Evolutionary conservation across 2,888 invertebrate genomes (phyloP).

Genomic region (Agonopterix arenella): DNA sequence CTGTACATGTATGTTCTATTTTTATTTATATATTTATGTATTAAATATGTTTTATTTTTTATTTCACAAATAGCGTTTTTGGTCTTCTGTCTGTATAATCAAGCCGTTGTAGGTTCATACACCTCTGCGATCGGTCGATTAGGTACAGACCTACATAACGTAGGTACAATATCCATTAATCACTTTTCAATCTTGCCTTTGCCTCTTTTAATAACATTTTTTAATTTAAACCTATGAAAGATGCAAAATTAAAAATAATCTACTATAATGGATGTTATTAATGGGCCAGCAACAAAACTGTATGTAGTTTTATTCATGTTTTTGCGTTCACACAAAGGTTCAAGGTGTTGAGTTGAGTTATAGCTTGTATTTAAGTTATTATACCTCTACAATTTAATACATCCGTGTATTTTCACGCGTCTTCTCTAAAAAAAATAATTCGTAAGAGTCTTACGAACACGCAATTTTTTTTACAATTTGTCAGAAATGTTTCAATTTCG

Average conservation of each 20-base stretch:
- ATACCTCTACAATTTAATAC: not conserved
- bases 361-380: not conserved
- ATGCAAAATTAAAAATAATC: not conserved
- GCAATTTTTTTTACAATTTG: no score
- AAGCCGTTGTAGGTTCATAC: no score
- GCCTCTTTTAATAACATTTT: constrained; percentile 5
- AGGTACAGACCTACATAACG: no score
- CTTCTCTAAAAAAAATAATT: no score
- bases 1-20: no score
- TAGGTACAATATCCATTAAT: constrained; percentile 21
- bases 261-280: not conserved
- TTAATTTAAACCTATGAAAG: constrained; percentile 1
- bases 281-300: not conserved
- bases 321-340: not conserved
- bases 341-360: not conserved
- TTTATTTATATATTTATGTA: no score
- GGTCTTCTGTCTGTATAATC: no score
- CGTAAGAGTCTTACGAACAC: no score
- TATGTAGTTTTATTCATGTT: not conserved
- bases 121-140: no score
- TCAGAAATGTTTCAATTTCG: no score
- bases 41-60: no score
- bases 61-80: no score
- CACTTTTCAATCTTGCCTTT: constrained; percentile 19
- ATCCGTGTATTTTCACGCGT: not conserved